Conservation (phyloP, 2,113 vertebrate species). For the Dicaeum eximium region DNA sequence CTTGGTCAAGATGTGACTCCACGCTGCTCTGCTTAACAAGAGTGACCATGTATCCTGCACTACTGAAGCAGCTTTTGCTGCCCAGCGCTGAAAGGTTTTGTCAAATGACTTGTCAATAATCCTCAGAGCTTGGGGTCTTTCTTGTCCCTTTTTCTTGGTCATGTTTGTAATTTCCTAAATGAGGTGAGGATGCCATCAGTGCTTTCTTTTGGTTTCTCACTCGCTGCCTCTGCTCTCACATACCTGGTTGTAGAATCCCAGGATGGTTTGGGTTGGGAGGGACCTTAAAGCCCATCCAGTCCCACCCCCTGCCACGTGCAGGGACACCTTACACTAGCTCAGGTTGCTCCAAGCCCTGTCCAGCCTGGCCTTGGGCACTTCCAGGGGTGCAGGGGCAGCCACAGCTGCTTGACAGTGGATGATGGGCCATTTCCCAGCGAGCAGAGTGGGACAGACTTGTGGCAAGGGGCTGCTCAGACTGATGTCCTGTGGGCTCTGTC, state of each 20-base stretch:
- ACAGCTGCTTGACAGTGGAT: background rate
- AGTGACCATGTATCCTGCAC: fast-evolving
- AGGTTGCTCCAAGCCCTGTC: background rate
- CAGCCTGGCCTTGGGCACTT: fast-evolving
- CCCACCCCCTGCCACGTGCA: fast-evolving
- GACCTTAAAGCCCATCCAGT: background rate
- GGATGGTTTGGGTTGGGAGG: background rate
- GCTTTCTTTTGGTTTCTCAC: background rate
- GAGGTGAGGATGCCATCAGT: background rate
- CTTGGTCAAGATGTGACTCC: background rate
- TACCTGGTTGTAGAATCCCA: background rate
- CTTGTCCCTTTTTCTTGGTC: background rate
- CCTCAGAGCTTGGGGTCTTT: background rate
- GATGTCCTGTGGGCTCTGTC: background rate
- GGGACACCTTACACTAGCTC: background rate
- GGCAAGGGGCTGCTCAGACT: background rate
- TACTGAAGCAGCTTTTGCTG: background rate
- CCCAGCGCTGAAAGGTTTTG: background rate
- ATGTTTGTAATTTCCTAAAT: background rate
- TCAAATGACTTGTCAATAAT: background rate
- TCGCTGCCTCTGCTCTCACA: background rate
- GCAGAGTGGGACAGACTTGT: background rate
- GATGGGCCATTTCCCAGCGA: background rate
- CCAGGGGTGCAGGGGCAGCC: background rate
- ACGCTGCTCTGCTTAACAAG: fast-evolving